Conservation (phyloP, 1,140 invertebrate genomes). For the Choristoneura fumiferana region DNA sequence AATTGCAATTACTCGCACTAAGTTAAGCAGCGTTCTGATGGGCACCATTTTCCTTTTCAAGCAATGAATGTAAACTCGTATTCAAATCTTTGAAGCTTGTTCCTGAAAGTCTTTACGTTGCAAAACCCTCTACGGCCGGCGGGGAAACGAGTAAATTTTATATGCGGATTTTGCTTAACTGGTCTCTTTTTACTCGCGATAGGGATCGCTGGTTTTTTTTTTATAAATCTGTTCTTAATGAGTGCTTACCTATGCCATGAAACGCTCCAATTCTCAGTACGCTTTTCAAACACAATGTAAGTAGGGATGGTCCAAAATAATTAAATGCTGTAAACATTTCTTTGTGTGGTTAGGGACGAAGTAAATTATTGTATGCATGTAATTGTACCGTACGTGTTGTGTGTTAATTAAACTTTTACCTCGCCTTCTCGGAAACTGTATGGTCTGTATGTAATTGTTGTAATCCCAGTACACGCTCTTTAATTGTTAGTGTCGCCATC, state of each 20-base stretch:
- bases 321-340: background rate
- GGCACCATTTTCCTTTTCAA: too few relatives aligned
- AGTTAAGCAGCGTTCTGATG: too few relatives aligned
- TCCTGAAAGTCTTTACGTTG: too few relatives aligned
- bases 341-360: too few relatives aligned
- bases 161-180: background rate
- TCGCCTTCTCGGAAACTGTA: background rate
- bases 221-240: background rate
- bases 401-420: constrained; percentile 4
- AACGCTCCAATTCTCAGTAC: background rate
- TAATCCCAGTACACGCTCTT: background rate
- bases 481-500: too few relatives aligned
- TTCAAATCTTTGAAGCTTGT: too few relatives aligned
- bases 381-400: background rate
- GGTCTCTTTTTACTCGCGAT: background rate
- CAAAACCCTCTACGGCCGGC: too few relatives aligned
- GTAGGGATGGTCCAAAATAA: background rate
- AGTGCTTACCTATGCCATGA: background rate
- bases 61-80: too few relatives aligned
- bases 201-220: background rate
- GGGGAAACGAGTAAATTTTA: background rate
- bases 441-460: too few relatives aligned
- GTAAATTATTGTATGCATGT: background rate
- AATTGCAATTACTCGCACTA: too few relatives aligned
- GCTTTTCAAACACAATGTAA: background rate